Evolutionary conservation across 2,888 invertebrate genomes (phyloP), one percentile per base, ranked within the genome.

Genomic region (Drosophila percnosoma): DNA sequence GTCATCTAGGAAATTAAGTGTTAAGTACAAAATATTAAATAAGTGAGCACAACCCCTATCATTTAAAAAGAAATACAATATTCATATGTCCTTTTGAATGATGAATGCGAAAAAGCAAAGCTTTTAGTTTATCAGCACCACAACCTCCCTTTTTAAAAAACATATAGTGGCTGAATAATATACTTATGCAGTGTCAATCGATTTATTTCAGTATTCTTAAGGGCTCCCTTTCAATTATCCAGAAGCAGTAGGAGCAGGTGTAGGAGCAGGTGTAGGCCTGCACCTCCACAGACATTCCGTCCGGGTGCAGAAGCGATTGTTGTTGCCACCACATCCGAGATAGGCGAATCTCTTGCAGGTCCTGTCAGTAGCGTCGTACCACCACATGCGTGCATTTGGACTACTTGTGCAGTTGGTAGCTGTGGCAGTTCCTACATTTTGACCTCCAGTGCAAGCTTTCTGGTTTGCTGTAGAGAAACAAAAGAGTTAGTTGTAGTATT

Each of bases 331-430:
- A 31, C 69, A 70, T 33, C 70, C 69, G 3, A 15, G 55, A 34
- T 45, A 68, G 7, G 8, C 2, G 38, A 70, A 1, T 7, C 0
- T 34, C 38, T 33, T 51, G 51, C 70, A 68, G 54, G 24, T n/a
- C 0, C 49, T 31, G 6, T 21, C 4, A 0, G 27, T 27, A 27
- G 27, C 3, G 38, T 73, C 74, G n/a, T 29, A 76, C 57, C 53
- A 75, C 67, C 78, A 78, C 73, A 75, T 78, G 0, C 18, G 15
- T 4, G 0, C 4, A n/a, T 64, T 64, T 36, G 15, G 27, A 45
- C 5, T 11, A 15, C 6, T 11, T 0, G 0, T 2, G 36, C 54
- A 52, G 8, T 4, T 13, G 7, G 0, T 4, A n/a, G 13, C 45
- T 21, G 0, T 4, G 18, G 1, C 0, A 24, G 2, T 7, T 24